Evolutionary conservation across 2,113 vertebrate species (phyloP).

Genomic region (Platysteira castanea): DNA sequence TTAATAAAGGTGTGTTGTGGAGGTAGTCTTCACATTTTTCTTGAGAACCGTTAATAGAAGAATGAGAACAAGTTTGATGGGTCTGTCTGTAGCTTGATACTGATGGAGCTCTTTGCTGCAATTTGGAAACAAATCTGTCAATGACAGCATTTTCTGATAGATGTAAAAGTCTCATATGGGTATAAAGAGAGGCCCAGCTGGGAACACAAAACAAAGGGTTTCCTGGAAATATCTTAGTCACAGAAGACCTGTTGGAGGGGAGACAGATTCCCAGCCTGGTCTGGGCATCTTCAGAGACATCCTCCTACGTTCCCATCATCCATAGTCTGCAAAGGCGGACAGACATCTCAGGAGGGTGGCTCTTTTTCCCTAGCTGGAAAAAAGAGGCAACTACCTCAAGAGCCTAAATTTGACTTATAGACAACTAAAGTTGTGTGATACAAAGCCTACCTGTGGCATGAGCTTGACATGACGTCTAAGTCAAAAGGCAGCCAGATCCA

Average conservation of each 20-base stretch:
- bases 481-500: background rate
- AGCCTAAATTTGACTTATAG: background rate
- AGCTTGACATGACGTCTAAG: background rate
- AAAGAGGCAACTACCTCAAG: background rate
- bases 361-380: background rate
- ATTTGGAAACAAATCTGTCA: background rate
- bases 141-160: background rate
- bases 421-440: background rate
- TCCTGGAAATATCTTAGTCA: background rate
- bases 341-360: background rate
- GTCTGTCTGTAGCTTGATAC: background rate
- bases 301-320: background rate
- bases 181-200: background rate
- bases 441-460: background rate
- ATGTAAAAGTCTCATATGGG: background rate
- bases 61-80: background rate
- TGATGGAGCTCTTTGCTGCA: slow-evolving; percentile 1
- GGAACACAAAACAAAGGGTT: background rate
- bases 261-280: background rate
- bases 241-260: background rate
- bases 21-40: background rate
- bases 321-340: background rate
- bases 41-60: background rate
- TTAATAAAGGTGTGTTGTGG: background rate
- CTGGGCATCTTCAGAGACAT: background rate